Conservation (phyloP, 1,140 invertebrate species). For the Chironomus tepperi region DNA sequence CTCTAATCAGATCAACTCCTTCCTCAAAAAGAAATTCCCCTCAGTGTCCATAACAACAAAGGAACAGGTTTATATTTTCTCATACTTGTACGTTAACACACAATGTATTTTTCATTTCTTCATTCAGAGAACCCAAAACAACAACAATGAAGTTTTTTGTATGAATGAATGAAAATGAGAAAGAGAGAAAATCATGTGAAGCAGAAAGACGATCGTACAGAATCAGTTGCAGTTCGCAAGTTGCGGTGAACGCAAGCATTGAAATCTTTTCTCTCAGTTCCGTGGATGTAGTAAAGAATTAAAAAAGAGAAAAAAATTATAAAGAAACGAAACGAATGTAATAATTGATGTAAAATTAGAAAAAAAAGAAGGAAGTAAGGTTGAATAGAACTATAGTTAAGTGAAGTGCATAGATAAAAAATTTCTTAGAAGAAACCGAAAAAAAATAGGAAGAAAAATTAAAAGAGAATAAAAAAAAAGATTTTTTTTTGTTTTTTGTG, state of each 20-base stretch:
- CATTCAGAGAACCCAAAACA: neutral
- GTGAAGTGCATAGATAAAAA: neutral
- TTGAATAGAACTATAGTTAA: neutral
- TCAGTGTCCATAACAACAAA: neutral
- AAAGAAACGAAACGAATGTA: no score
- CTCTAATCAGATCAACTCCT: neutral
- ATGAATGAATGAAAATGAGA: neutral
- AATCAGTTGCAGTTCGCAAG: constrained; percentile 18
- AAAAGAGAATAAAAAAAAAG: neutral
- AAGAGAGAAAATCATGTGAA: neutral
- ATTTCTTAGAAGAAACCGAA: neutral
- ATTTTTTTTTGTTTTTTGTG: no score
- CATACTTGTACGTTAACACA: neutral
- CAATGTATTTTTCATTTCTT: neutral
- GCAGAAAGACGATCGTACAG: neutral
- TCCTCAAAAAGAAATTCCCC: neutral
- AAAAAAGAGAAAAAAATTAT: no score
- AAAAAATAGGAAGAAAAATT: neutral
- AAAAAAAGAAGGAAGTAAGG: neutral
- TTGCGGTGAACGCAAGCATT: constrained; percentile 15
- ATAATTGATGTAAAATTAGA: neutral
- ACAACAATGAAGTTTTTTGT: neutral
- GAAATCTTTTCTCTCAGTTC: neutral
- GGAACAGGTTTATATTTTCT: constrained; percentile 1
- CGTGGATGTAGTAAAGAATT: neutral